Base-by-base conservation (phyloP, 2,888 invertebrate genomes). In the Deladenus siricidicola region DNA sequence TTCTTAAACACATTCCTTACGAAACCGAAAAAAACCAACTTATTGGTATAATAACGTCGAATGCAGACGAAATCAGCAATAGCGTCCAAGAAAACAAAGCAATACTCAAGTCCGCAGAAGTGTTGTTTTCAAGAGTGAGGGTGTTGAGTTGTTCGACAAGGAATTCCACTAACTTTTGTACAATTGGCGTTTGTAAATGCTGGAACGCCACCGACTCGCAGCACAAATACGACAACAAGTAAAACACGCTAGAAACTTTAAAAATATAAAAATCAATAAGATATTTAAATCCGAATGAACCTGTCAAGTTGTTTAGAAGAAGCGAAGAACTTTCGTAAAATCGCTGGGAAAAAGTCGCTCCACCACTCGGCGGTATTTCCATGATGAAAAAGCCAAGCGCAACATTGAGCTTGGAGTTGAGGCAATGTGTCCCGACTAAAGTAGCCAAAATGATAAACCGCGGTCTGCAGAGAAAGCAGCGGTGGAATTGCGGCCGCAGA, bases 331-430 rank as follows among this genome's bases (percentile, higher is more conserved):
- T 49, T 39, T n/a, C 29, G 39, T 1, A 66, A 56, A 6, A 70
- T 49, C 21, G 55, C 47, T 8, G 69, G 62, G 51, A 92, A 83
- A 76, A 89, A 89, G 68, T 86, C 85, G 45, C 91, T 91, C 91
- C 92, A 92, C 88, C 90, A 92, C 10, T 21, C 23, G 14, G 54
- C 48, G 30, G 30, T 19, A 29, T n/a, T 30, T 4, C 67, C 67
- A 3, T 39, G 47, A 26, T 68, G 55, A 54, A 67, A 67, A 24
- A 67, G 51, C 30, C 45, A 66, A 0, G 65, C 39, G 51, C 56
- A 66, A 21, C 61, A 62, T 21, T 60, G 30, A 3, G 42, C 21
- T 48, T 51, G 56, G 10, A 66, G 55, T 4, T 19, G 44, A 24
- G 64, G 54, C 14, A 60, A 19, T 2, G 64, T 44, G 42, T 66